Percentiles rank a stretch among this genome's conserved stretches.
These are phyloP conservation scores for Mormyrus hasselquistii DNA, from an alignment of 2,797 vertebrate species.

Conservation along the genomic window DNA sequence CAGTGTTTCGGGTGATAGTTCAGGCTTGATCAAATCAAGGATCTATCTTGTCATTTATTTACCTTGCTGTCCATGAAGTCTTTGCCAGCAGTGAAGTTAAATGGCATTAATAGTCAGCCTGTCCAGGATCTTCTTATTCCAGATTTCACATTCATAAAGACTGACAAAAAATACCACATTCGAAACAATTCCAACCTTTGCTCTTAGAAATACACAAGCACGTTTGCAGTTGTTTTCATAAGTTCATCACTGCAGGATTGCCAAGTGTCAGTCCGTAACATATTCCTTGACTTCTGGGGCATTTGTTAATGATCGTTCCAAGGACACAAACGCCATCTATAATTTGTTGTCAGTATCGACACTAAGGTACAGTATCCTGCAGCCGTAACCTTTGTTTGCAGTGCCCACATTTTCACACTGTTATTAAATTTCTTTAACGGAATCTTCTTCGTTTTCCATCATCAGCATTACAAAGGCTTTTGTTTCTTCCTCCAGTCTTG, in stretches of 20 bases:
- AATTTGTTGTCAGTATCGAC: background rate
- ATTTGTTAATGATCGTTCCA: background rate
- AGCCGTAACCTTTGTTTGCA: background rate
- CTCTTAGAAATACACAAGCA: background rate
- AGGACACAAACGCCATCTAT: background rate
- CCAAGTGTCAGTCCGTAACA: background rate
- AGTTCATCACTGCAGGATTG: background rate
- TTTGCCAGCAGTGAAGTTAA: background rate
- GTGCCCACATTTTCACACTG: background rate
- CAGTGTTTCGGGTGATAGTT: background rate
- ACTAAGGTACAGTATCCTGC: background rate
- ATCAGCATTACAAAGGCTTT: background rate
- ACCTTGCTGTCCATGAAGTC: background rate
- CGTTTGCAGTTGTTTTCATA: too few species aligned
- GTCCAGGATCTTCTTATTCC: background rate
- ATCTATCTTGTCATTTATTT: background rate
- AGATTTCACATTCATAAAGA: background rate
- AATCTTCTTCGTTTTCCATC: background rate
- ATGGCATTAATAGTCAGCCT: background rate
- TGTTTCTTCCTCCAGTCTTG: background rate
- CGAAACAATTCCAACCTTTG: background rate
- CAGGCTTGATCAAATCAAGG: background rate
- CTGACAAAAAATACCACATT: background rate
- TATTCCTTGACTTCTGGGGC: background rate
- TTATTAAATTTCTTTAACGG: background rate